Evolutionary conservation across 1,140 invertebrate genomes (phyloP).

Genomic region (Conus ventricosus): DNA sequence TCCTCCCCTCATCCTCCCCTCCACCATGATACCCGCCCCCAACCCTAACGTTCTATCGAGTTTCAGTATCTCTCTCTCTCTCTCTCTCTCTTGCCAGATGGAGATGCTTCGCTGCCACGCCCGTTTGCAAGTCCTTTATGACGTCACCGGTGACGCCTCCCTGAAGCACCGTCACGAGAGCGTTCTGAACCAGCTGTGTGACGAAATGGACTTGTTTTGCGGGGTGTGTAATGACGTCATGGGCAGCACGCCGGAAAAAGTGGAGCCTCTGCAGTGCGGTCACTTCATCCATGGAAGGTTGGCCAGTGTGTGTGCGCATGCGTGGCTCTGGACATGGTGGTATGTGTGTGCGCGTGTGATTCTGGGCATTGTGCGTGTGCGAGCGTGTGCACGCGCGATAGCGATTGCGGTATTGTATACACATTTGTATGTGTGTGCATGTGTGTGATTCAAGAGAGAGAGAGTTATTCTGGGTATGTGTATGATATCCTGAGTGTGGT

Average conservation of each 20-base stretch:
- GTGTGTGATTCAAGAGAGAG: no score
- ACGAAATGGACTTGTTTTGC: conserved; percentile 63
- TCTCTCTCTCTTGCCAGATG: conserved; percentile 40
- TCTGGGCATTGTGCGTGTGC: neutral
- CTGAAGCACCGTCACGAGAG: conserved; percentile 46
- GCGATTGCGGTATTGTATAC: no score
- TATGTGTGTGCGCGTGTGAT: neutral
- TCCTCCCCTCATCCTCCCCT: no score
- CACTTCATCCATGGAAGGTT: conserved; percentile 63
- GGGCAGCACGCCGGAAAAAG: conserved; percentile 53
- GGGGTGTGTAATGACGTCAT: conserved; percentile 60
- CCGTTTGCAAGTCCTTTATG: conserved; percentile 46
- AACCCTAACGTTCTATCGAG: no score
- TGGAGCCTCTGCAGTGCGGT: conserved; percentile 58
- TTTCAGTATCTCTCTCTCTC: no score
- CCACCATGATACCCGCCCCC: no score
- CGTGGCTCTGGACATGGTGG: neutral
- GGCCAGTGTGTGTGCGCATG: neutral
- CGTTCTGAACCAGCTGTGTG: conserved; percentile 51
- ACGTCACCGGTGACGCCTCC: conserved; percentile 41
- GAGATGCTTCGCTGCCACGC: conserved; percentile 57
- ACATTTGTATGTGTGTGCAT: no score
- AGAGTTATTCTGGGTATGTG: no score
- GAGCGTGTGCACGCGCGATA: no score
- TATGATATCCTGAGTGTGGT: no score